These are phyloP conservation scores for Onychomys torridus DNA, from an alignment of 2,797 vertebrate genomes.

Conservation along the genomic window DNA sequence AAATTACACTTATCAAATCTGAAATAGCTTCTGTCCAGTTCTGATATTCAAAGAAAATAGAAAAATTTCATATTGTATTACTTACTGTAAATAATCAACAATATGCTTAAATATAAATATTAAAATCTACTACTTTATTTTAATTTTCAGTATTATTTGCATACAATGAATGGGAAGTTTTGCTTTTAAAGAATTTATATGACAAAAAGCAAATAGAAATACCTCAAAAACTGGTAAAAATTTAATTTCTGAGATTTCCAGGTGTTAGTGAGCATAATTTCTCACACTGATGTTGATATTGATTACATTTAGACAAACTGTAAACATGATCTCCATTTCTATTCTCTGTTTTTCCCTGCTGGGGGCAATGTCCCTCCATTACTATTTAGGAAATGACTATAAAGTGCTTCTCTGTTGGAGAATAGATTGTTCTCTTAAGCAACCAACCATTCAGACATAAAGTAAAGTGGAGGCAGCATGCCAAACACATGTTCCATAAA, in stretches of 20 bases:
- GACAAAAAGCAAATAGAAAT: background rate
- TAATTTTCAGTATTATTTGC: background rate
- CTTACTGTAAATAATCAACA: background rate
- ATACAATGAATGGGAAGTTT: background rate
- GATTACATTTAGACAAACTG: background rate
- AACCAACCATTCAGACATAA: slow-evolving; percentile 56
- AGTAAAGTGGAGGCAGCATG: slow-evolving; percentile 28
- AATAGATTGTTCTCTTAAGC: slow-evolving; percentile 73
- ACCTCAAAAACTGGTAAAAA: background rate
- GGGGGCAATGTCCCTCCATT: slow-evolving; percentile 89
- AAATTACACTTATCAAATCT: background rate
- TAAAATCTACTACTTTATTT: background rate
- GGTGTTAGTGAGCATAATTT: background rate
- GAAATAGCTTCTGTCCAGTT: background rate
- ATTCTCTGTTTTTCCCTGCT: slow-evolving; percentile 86
- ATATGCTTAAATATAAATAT: background rate
- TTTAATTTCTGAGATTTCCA: background rate
- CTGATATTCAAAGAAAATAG: background rate
- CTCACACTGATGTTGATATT: background rate
- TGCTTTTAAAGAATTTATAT: background rate
- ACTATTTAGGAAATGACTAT: slow-evolving; percentile 59
- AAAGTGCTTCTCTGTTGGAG: slow-evolving; percentile 42
- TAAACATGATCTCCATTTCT: slow-evolving; percentile 38
- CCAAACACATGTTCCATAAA: slow-evolving; percentile 80
- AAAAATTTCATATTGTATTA: slow-evolving; percentile 6